Evolutionary conservation across 2,797 vertebrate genomes (phyloP).

Genomic region (Ptychadena robeensis): DNA sequence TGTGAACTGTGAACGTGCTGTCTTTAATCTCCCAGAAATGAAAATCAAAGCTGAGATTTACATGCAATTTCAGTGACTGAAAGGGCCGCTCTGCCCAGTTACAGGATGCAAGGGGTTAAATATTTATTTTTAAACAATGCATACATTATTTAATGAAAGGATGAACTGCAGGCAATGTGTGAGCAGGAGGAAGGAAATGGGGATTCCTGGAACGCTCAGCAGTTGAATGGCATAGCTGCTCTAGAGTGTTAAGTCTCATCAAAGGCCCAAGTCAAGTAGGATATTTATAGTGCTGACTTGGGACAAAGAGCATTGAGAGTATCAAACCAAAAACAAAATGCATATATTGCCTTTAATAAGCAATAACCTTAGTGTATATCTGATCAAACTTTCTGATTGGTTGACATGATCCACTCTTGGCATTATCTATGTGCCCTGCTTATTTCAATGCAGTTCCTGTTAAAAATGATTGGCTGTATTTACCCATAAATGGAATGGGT

Average conservation of each 20-base stretch:
- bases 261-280: neutral
- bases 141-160: conserved; percentile 33
- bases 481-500: too few relatives aligned
- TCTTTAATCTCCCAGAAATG: conserved; percentile 63
- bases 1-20: conserved; percentile 55
- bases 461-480: too few relatives aligned
- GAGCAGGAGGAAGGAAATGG: neutral
- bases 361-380: neutral
- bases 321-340: neutral
- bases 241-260: neutral
- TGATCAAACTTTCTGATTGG: neutral
- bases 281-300: neutral
- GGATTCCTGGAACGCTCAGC: neutral
- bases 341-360: neutral
- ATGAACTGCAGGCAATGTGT: neutral
- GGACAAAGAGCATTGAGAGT: neutral
- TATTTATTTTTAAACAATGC: conserved; percentile 20
- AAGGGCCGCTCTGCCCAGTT: neutral
- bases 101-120: conserved; percentile 22
- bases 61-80: conserved; percentile 4
- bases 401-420: too few relatives aligned
- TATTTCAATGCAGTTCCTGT: too few relatives aligned
- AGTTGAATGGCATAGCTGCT: neutral
- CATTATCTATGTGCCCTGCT: too few relatives aligned
- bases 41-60: conserved; percentile 54